Evolutionary conservation across 2,113 vertebrate species (phyloP).

Genomic region (Peromyscus leucopus): DNA sequence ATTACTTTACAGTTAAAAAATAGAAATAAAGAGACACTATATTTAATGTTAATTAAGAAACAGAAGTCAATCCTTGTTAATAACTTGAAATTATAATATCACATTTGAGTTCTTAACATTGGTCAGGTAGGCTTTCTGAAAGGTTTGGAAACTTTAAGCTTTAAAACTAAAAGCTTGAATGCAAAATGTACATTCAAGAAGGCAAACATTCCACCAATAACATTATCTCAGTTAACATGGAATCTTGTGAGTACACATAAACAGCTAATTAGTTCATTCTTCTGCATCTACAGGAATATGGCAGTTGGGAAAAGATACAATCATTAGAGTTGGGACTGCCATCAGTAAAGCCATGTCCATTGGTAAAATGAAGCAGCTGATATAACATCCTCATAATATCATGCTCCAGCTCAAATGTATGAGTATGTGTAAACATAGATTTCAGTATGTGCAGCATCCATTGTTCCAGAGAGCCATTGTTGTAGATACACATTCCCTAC

Average conservation of each 20-base stretch:
- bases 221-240: background rate
- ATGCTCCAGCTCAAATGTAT: background rate
- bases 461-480: background rate
- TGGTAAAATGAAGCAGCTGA: background rate
- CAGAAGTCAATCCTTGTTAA: background rate
- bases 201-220: background rate
- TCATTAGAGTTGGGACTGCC: background rate
- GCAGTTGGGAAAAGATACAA: background rate
- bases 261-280: background rate
- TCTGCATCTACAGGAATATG: background rate
- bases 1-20: background rate
- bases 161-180: slow-evolving; percentile 14
- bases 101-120: background rate
- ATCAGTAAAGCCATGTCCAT: background rate
- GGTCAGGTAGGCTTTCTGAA: background rate
- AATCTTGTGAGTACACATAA: background rate
- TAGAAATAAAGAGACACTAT: background rate
- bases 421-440: background rate
- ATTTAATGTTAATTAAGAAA: background rate
- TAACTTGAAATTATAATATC: background rate
- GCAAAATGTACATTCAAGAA: background rate
- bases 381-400: background rate
- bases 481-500: background rate
- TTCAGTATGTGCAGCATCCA: background rate
- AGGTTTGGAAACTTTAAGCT: background rate